Percentiles rank a stretch among this genome's conserved stretches.
Conservation (phyloP, 2,113 vertebrate genomes). For the Paracanthobrama guichenoti region DNA sequence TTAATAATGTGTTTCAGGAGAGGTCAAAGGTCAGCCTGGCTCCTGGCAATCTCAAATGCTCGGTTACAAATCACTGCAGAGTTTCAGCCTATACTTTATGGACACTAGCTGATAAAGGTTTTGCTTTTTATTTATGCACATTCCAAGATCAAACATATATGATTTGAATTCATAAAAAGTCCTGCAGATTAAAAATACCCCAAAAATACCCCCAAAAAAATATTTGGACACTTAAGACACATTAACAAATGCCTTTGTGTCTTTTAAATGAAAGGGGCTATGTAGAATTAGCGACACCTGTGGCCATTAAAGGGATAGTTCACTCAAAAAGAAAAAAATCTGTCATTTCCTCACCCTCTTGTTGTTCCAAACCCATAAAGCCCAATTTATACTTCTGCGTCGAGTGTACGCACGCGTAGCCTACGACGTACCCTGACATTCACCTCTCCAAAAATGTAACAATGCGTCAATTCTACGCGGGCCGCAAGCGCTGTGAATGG, state of each 20-base stretch:
- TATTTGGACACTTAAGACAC: background rate
- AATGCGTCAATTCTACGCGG: no score
- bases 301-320: no score
- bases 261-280: background rate
- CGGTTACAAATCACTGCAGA: slow-evolving; percentile 22
- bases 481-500: no score
- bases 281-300: no score
- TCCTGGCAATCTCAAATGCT: slow-evolving; percentile 29
- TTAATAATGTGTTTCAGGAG: slow-evolving; percentile 32
- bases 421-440: no score
- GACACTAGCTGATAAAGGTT: slow-evolving; percentile 26
- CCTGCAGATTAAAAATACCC: background rate
- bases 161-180: background rate
- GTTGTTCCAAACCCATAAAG: no score
- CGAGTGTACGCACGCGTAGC: no score
- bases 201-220: background rate
- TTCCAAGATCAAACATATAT: background rate
- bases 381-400: no score
- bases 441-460: no score
- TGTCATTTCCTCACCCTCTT: no score
- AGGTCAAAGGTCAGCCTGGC: slow-evolving; percentile 27
- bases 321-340: no score
- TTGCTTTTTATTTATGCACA: slow-evolving; percentile 5
- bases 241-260: background rate
- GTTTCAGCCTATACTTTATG: slow-evolving; percentile 17